These are phyloP conservation scores for Gymnorhina tibicen DNA, from an alignment of 2,113 vertebrate species.

Conservation along the genomic window DNA sequence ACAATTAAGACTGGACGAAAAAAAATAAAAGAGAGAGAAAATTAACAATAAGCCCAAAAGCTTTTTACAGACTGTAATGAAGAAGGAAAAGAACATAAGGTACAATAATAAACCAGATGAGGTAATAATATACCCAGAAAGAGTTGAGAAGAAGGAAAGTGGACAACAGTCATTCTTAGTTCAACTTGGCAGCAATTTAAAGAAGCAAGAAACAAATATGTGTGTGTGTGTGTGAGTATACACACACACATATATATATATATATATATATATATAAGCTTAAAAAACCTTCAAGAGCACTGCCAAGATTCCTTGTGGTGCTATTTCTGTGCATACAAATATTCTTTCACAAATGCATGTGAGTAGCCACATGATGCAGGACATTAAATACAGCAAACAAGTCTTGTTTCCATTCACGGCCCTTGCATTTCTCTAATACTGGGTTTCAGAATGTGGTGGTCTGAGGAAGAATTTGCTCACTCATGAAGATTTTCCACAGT, in stretches of 20 bases:
- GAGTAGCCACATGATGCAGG: background rate
- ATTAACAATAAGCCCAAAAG: conserved; percentile 67
- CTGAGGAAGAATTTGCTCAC: conserved; percentile 56
- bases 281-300: background rate
- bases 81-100: conserved; percentile 45
- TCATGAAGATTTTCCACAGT: conserved; percentile 41
- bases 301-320: conserved; percentile 6
- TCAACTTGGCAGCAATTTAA: background rate
- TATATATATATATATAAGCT: background rate
- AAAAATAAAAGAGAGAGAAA: background rate
- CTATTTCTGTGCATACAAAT: conserved; percentile 14
- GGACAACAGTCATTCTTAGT: background rate
- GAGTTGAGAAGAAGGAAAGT: conserved; percentile 31
- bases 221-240: background rate
- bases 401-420: conserved; percentile 52
- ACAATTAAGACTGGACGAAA: conserved; percentile 37
- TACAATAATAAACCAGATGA: conserved; percentile 59
- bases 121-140: conserved; percentile 46
- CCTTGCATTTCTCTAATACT: conserved; percentile 65
- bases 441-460: conserved; percentile 49
- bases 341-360: background rate
- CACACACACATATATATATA: background rate
- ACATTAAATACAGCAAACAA: conserved; percentile 49
- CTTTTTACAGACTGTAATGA: conserved; percentile 67
- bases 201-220: background rate